Percentiles rank a stretch among this genome's conserved stretches.
Evolutionary conservation across 2,888 invertebrate species (phyloP).

Genomic region (Ophraella communa): DNA sequence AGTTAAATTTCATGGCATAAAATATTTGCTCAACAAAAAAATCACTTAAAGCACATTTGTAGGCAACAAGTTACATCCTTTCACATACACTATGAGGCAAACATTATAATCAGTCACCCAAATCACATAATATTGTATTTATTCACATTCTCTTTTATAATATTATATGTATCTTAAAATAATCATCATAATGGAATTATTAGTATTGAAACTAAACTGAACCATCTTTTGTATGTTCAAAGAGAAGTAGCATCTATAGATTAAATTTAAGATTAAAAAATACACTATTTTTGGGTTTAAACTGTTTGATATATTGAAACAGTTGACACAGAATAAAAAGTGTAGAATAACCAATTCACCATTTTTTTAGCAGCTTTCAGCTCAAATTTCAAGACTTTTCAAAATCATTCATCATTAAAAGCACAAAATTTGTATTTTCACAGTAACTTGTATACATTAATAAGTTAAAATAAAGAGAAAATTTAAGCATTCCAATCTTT

Average conservation of each 20-base stretch:
- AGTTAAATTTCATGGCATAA: constrained; percentile 47
- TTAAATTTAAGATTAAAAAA: not conserved
- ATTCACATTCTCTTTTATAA: constrained; percentile 14
- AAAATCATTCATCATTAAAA: not conserved
- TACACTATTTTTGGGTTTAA: no score
- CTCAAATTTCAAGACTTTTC: not conserved
- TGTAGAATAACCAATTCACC: no score
- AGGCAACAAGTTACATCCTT: constrained; percentile 18
- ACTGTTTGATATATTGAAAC: no score
- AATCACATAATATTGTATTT: constrained; percentile 9
- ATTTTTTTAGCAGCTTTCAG: no score
- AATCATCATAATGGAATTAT: not conserved
- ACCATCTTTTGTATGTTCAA: constrained; percentile 10
- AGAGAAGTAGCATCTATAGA: not conserved
- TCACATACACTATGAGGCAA: constrained; percentile 10
- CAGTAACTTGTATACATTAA: not conserved
- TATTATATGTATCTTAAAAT: constrained; percentile 2
- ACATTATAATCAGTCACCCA: constrained; percentile 9
- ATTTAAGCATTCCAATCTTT: constrained; percentile 17
- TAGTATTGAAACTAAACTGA: not conserved
- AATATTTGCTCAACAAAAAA: constrained; percentile 51
- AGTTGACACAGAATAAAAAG: no score
- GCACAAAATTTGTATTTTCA: not conserved
- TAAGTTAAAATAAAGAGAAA: not conserved
- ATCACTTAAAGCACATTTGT: constrained; percentile 42